Evolutionary conservation across 2,888 invertebrate species (phyloP), one percentile per base, ranked within the genome.

Genomic region (Epinotia nisella): DNA sequence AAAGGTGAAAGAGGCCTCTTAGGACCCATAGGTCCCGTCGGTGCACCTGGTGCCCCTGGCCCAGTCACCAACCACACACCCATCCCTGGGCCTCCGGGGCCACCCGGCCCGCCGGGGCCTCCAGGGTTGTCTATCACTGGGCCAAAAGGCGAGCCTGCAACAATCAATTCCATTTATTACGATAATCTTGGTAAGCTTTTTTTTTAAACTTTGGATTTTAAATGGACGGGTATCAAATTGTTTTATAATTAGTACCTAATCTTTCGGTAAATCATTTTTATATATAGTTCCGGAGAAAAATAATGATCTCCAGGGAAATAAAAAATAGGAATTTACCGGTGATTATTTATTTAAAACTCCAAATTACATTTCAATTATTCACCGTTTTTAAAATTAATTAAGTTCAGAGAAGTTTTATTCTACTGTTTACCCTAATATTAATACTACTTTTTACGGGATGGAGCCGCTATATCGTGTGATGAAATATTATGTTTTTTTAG

Each of bases 61-160:
- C 7, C 56, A 21, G 45, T 49, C 13, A 70, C 24, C 19, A 60
- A 24, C 41, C 19, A 60, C 17, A 60, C 21, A 4, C 24, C 67
- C 9, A 21, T 68, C 1, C 73, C 73, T 10, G 76, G 84, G 1
- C 78, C 80, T 1, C 79, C 81, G 0, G 90, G 90, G 0, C 83
- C 84, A 0, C 85, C 88, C 0, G 90, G 91, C 0, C 79, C 85
- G 0, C 84, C 84, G 0, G 90, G 90, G 0, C 77, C 77, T 2
- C 86, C 85, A 1, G 91, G 91, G 0, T 3, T 85, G n/a, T 86
- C 90, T 0, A 71, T 90, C 19, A 79, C 76, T 1, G 91, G 90
- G 5, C 87, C 88, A 1, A 90, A 90, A 77, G 91, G 90, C 15
- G 88, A 90, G 80, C 88, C 90, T 0, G 85, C 83, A 1, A n/a